phyloP scores from a whole-genome alignment of 2,797 vertebrate genomes.

The Chelon auratus region DNA sequence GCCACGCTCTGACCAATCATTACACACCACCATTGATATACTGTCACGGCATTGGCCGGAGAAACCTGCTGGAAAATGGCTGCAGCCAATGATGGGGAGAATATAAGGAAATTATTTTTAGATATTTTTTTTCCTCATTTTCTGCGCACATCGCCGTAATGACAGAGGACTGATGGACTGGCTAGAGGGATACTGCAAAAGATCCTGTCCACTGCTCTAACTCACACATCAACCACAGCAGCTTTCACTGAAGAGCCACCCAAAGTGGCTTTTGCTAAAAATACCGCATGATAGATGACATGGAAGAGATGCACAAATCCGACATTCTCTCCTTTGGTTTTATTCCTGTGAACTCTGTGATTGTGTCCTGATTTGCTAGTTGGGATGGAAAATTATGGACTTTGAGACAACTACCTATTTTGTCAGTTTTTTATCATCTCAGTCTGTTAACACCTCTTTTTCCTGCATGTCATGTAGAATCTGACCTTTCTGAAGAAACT shows the following conservation, averaged over 20 bases:
- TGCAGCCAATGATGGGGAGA: constrained; percentile 63
- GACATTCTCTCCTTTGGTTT: constrained; percentile 50
- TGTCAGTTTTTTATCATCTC: constrained; percentile 43
- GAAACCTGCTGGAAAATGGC: constrained; percentile 55
- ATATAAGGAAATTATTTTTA: constrained; percentile 72
- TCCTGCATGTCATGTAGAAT: constrained; percentile 74
- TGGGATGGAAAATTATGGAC: constrained; percentile 48
- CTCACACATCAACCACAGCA: constrained; percentile 62
- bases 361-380: constrained; percentile 32
- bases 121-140: constrained; percentile 44
- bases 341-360: constrained; percentile 58
- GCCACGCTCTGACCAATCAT: constrained; percentile 69
- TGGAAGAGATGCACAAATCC: constrained; percentile 43
- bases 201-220: constrained; percentile 64
- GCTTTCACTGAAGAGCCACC: constrained; percentile 49
- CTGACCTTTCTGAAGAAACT: constrained; percentile 83
- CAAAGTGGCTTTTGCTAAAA: constrained; percentile 64
- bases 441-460: background rate
- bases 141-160: constrained; percentile 67
- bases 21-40: constrained; percentile 30
- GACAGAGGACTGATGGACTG: constrained; percentile 73
- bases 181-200: constrained; percentile 52
- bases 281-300: constrained; percentile 63
- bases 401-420: constrained; percentile 28
- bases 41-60: constrained; percentile 54